Evolutionary conservation across 2,888 invertebrate species (phyloP).

Genomic region (Dyspetes luteomarginatus): DNA sequence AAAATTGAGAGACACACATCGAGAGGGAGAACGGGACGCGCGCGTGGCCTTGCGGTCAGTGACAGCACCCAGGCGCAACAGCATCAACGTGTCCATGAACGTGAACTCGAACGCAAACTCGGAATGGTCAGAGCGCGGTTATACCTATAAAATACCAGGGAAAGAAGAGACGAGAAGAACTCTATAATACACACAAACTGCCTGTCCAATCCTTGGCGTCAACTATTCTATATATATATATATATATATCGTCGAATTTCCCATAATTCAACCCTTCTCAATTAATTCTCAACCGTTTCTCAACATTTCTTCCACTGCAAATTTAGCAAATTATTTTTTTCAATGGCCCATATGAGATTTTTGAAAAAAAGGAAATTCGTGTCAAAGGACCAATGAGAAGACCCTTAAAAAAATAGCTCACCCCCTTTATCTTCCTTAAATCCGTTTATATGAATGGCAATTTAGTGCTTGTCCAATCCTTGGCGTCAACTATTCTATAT

Average conservation of each 20-base stretch:
- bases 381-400: too few relatives aligned
- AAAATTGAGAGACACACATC: constrained; percentile 31
- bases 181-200: background rate
- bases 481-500: background rate
- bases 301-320: too few relatives aligned
- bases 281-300: too few relatives aligned
- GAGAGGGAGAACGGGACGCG: constrained; percentile 42
- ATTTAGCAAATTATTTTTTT: too few relatives aligned
- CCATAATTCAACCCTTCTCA: too few relatives aligned
- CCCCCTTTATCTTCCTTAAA: too few relatives aligned
- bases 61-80: constrained; percentile 72
- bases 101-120: constrained; percentile 80
- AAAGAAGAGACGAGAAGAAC: background rate
- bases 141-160: constrained; percentile 43
- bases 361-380: too few relatives aligned
- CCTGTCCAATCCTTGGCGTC: constrained; percentile 11
- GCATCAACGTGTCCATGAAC: constrained; percentile 75
- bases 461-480: background rate
- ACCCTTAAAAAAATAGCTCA: too few relatives aligned
- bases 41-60: constrained; percentile 78
- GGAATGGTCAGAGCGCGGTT: constrained; percentile 79
- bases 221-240: background rate
- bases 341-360: too few relatives aligned
- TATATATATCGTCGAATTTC: too few relatives aligned
- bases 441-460: too few relatives aligned